These are phyloP conservation scores for Mellivora capensis DNA, from an alignment of 2,113 vertebrate species.

Conservation along the genomic window DNA sequence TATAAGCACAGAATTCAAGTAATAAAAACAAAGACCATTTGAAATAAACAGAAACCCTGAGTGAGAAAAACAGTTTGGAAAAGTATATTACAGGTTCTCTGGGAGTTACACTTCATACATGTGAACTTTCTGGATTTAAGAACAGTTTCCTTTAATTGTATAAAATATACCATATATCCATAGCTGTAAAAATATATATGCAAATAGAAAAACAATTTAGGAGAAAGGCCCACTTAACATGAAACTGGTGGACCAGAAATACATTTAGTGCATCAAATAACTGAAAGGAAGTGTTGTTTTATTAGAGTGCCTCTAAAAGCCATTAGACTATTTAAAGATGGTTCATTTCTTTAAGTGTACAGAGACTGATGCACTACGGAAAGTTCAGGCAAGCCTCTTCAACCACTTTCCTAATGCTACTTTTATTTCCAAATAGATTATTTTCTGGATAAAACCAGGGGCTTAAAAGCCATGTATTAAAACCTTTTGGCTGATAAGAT, in stretches of 20 bases:
- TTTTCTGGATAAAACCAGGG: conserved; percentile 38
- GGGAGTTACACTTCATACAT: not conserved
- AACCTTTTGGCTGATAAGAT: conserved; percentile 57
- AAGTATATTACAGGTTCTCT: not conserved
- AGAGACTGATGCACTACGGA: not conserved
- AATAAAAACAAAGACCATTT: not conserved
- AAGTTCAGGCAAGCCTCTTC: conserved; percentile 15
- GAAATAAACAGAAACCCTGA: not conserved
- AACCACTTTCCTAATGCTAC: conserved; percentile 52
- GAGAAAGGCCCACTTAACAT: conserved; percentile 52
- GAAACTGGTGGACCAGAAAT: conserved; percentile 65
- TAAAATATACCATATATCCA: not conserved
- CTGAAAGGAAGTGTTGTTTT: conserved; percentile 45
- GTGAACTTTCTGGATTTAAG: conserved; percentile 13
- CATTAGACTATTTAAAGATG: conserved; percentile 59
- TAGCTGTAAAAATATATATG: not conserved
- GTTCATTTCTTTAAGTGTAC: conserved; percentile 59
- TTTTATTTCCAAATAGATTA: conserved; percentile 73
- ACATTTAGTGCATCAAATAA: conserved; percentile 67
- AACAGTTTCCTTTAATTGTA: conserved; percentile 6
- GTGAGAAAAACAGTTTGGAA: not conserved
- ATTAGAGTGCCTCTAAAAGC: conserved; percentile 52
- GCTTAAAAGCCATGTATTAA: conserved; percentile 50
- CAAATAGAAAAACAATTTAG: conserved; percentile 66
- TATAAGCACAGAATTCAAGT: not conserved